phyloP scores from a whole-genome alignment of 2,888 invertebrate genomes.

The Philonicus albiceps region DNA sequence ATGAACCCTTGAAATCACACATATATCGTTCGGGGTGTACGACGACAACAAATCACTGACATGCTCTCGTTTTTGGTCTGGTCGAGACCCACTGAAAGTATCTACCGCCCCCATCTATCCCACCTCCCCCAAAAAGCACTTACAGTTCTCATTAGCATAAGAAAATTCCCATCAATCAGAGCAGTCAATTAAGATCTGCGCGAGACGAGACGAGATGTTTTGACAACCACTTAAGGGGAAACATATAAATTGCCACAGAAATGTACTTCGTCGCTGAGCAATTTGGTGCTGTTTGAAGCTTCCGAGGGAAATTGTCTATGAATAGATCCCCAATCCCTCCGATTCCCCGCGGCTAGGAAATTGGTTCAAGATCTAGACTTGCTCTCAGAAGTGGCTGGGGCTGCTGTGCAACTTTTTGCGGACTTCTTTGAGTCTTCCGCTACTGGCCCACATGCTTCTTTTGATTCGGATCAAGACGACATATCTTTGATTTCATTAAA shows the following conservation, averaged over 20 bases:
- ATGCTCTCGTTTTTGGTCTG: background rate
- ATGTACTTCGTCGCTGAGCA: slow-evolving; percentile 22
- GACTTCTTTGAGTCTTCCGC: background rate
- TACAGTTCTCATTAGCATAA: slow-evolving; percentile 12
- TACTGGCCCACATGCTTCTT: background rate
- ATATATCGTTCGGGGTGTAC: background rate
- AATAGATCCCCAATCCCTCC: background rate
- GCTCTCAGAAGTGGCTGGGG: background rate
- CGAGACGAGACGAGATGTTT: background rate
- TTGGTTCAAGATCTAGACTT: background rate
- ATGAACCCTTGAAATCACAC: background rate
- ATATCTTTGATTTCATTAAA: slow-evolving; percentile 30
- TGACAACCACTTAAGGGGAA: slow-evolving; percentile 28
- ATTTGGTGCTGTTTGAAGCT: background rate
- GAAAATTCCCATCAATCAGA: slow-evolving; percentile 23
- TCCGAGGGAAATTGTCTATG: background rate
- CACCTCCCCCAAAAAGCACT: background rate
- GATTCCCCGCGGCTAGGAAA: background rate
- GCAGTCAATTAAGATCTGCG: slow-evolving; percentile 21
- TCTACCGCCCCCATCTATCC: too few species aligned
- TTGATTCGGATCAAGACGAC: background rate
- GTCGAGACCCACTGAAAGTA: too few species aligned
- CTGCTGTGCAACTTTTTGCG: background rate
- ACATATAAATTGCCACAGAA: slow-evolving; percentile 20
- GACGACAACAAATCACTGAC: background rate